Evolutionary conservation across 2,113 vertebrate genomes (phyloP), one percentile per base, ranked within the genome.

Genomic region (Equus przewalskii): DNA sequence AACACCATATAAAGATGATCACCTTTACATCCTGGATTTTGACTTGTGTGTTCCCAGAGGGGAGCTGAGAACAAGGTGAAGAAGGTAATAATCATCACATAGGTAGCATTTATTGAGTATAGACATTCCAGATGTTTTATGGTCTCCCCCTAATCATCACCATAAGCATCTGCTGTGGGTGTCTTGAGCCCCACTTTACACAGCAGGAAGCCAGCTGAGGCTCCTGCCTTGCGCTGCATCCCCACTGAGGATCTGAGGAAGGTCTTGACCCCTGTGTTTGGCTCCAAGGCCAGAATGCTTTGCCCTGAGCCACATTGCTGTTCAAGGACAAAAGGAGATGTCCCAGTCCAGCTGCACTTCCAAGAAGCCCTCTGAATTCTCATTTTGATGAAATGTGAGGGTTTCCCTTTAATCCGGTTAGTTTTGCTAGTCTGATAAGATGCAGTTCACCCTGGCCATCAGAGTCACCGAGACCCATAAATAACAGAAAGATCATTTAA

Each of bases 401-500:
- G 46, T 36, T 96, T 86, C 44, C 83, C 91, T 94, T 84, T 84
- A 85, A 93, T 96, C 65, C 2, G 0, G 86, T 94, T 82, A 82
- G 89, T 91, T 97, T 96, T 86, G 85, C 95, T 75, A 16, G 51
- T 94, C 94, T 98, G 95, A 96, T 97, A 97, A 97, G 94, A 94
- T 65, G 80, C 92, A 78, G 94, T 76, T 95, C 96, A 89, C 87
- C 86, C 62, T 0, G 0, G 94, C 65, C 94, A 92, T 92, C 79
- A 64, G 95, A 90, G 94, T 96, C 58, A 9, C 75, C 0, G 24
- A 81, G 92, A 95, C 80, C 90, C 90, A 96, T 97, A 97, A 98
- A 97, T 96, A 97, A 97, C 80, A 49, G 80, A 91, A 90, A 97
- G 95, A 95, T 97, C 96, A 97, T 97, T 97, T 95, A 96, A 98